Base-by-base conservation (phyloP, 2,888 invertebrate genomes). In the Drosophila nigricruria region DNA sequence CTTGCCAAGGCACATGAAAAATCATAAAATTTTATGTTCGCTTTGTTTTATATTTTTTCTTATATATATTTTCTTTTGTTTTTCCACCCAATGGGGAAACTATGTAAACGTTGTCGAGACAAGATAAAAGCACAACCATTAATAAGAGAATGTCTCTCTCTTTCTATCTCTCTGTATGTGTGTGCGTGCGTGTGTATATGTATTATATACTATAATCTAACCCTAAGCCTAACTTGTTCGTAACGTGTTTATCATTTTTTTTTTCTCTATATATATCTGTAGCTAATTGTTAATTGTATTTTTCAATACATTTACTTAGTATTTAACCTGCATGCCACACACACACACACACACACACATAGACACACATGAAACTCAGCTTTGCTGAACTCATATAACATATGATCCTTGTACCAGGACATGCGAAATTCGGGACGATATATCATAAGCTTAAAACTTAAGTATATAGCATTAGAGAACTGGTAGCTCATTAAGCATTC, bases 11-110 rank as follows among this genome's bases (percentile, higher is more conserved):
- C 70, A 72, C 69, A 76, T 77, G 62, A 64, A 73, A 68, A 62
- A 71, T 66, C 82, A 82, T 84, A 82, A 85, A 87, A 85, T 84
- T 79, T 77, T 82, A 82, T 82, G 68, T 77, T 74, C 49, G 69
- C 70, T 79, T 79, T 81, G 62, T 79, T 77, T 79, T 72, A 71
- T 54, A 63, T 72, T 42, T 52, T 58, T 63, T 47, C 50, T 52
- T 27, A 34, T 57, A 30, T 12, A 45, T 20, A 61, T 38, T 60
- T 54, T 58, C 53, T 49, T 58, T 69, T 77, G 64, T 77, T 42
- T 42, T 42, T 3, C 1, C 23, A 3, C 14, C 53, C 45, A 45
- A 1, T 34, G 34, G 34, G 32, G 23, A 43, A 50, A 65, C 53
- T 70, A 60, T 52, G 40, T 63, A 54, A 54, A 18, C 25, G 65